These are phyloP conservation scores for Leptoteleia sp. DNA, from an alignment of 1,140 invertebrate genomes.

Conservation along the genomic window DNA sequence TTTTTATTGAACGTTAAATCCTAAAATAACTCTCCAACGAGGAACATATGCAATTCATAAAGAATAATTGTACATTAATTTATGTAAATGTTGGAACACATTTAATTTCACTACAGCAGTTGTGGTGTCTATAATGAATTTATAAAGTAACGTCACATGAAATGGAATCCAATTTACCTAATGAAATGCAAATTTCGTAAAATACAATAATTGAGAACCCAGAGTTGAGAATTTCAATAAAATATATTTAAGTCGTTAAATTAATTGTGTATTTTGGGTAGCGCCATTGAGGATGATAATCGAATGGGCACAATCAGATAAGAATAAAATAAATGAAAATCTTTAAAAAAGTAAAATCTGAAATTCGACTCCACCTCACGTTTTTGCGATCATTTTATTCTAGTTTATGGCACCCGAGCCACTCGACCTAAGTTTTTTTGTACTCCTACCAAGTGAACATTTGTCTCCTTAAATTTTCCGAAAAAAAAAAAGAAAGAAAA, in stretches of 20 bases:
- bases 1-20: too few relatives aligned
- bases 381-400: conserved; percentile 62
- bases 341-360: conserved; percentile 30
- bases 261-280: neutral
- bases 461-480: conserved; percentile 56
- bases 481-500: conserved; percentile 40
- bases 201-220: neutral
- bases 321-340: conserved; percentile 20
- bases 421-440: conserved; percentile 56
- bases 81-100: neutral
- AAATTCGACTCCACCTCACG: conserved; percentile 56
- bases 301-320: conserved; percentile 25
- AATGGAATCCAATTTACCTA: conserved; percentile 10
- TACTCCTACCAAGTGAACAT: conserved; percentile 46
- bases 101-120: neutral
- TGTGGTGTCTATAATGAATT: conserved; percentile 5
- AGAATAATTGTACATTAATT: conserved; percentile 2
- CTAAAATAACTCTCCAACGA: neutral
- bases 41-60: neutral
- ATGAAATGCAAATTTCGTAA: conserved; percentile 17
- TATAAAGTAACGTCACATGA: conserved; percentile 8
- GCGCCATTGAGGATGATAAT: neutral
- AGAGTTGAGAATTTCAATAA: neutral
- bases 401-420: conserved; percentile 60
- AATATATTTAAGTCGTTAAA: neutral